Conservation (phyloP, 1,140 invertebrate species). For the Plectrocnemia conspersa region DNA sequence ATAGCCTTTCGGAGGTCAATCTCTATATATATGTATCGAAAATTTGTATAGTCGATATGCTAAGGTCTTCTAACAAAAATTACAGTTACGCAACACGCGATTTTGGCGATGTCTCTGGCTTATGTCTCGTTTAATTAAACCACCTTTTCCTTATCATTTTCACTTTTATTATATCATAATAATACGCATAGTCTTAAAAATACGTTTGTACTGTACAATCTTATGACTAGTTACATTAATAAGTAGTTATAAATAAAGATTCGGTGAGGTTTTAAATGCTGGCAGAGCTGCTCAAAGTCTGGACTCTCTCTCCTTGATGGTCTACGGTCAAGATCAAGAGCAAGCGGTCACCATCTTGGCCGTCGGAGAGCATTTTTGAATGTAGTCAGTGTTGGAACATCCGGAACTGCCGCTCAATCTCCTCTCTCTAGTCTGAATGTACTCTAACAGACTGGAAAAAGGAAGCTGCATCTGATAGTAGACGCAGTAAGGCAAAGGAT, state of each 20-base stretch:
- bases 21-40: too few species aligned
- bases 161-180: background rate
- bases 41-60: too few species aligned
- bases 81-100: constrained; percentile 10
- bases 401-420: constrained; percentile 40
- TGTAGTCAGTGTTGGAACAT: constrained; percentile 50
- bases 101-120: constrained; percentile 9
- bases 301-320: constrained; percentile 30
- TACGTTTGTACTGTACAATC: background rate
- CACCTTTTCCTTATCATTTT: background rate
- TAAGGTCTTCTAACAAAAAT: too few species aligned
- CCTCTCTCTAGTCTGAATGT: constrained; percentile 43
- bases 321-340: background rate
- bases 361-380: constrained; percentile 38
- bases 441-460: constrained; percentile 55
- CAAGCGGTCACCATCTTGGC: constrained; percentile 35
- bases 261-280: too few species aligned
- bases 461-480: constrained; percentile 76
- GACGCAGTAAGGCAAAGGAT: constrained; percentile 75
- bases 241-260: background rate
- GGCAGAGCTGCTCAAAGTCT: too few species aligned
- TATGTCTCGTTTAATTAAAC: background rate
- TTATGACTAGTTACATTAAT: background rate
- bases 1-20: too few species aligned
- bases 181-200: background rate